A percentile compares a stretch with the other conserved stretches of the same genome.
These are phyloP conservation scores for Brachirus orientalis DNA, from an alignment of 2,113 vertebrate species.

Conservation along the genomic window DNA sequence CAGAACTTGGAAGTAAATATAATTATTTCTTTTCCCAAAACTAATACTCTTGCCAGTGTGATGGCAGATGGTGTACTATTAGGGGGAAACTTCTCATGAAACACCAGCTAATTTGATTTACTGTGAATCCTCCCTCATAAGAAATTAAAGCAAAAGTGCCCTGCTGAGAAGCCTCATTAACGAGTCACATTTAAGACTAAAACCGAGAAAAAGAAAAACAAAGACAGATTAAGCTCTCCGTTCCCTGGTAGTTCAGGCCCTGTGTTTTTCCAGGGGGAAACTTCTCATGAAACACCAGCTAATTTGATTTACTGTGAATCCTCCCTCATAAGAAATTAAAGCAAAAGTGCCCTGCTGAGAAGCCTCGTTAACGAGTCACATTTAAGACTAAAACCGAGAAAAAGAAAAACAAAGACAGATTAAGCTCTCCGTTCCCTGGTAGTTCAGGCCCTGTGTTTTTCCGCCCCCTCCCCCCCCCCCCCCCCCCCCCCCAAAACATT, in stretches of 20 bases:
- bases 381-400: constrained; percentile 58
- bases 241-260: constrained; percentile 25
- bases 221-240: constrained; percentile 53
- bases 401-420: constrained; percentile 47
- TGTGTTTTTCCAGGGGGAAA: constrained; percentile 20
- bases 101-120: constrained; percentile 51
- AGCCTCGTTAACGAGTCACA: constrained; percentile 62
- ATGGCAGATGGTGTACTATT: constrained; percentile 57
- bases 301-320: constrained; percentile 48
- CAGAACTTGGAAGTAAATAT: neutral
- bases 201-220: constrained; percentile 40
- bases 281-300: constrained; percentile 47
- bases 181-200: constrained; percentile 48
- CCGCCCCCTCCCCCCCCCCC: too few species aligned
- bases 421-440: constrained; percentile 28
- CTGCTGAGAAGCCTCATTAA: constrained; percentile 72
- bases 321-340: constrained; percentile 61
- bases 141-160: constrained; percentile 60
- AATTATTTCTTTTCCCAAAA: neutral
- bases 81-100: constrained; percentile 43
- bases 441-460: constrained; percentile 25
- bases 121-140: constrained; percentile 43
- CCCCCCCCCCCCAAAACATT: constrained; percentile 6
- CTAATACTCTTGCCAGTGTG: constrained; percentile 15
- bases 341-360: constrained; percentile 61